A percentile compares a stretch with the other conserved stretches of the same genome.
phyloP scores from a whole-genome alignment of 1,140 invertebrate species.

The Neodiprion pinetum region DNA sequence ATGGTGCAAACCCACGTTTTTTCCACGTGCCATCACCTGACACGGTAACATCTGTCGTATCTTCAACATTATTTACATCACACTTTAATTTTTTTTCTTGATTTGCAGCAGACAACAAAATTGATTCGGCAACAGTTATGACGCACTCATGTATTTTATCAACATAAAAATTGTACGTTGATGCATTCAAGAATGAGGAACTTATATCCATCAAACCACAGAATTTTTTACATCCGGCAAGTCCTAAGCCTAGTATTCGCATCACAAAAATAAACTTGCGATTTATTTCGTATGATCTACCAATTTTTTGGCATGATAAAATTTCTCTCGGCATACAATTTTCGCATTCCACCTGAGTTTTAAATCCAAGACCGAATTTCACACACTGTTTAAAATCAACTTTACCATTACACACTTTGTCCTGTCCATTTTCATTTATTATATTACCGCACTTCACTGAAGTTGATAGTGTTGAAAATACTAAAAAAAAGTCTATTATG shows the following conservation, averaged over 20 bases:
- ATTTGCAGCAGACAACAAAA: too few species aligned
- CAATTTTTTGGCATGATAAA: conserved; percentile 38
- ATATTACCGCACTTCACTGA: conserved; percentile 37
- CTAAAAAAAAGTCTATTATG: conserved; percentile 33
- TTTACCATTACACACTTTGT: conserved; percentile 38
- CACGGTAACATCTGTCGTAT: too few species aligned
- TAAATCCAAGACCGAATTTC: conserved; percentile 36
- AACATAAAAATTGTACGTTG: too few species aligned
- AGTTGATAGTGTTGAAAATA: conserved; percentile 32
- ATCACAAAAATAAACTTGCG: conserved; percentile 28
- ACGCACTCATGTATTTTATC: too few species aligned
- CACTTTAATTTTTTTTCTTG: too few species aligned
- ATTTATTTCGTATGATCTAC: conserved; percentile 37
- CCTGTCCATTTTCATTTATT: conserved; percentile 30
- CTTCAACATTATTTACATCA: too few species aligned
- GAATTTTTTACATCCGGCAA: conserved; percentile 13
- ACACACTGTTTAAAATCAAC: conserved; percentile 31
- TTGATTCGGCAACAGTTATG: too few species aligned
- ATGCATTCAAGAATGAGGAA: too few species aligned
- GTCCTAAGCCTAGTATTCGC: conserved; percentile 28
- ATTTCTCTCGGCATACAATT: conserved; percentile 34
- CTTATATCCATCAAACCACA: too few species aligned
- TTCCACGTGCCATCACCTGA: too few species aligned
- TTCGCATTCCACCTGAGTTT: conserved; percentile 36
- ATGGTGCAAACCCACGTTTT: too few species aligned